Conservation (phyloP, 2,113 vertebrate species). For the Caloenas nicobarica region DNA sequence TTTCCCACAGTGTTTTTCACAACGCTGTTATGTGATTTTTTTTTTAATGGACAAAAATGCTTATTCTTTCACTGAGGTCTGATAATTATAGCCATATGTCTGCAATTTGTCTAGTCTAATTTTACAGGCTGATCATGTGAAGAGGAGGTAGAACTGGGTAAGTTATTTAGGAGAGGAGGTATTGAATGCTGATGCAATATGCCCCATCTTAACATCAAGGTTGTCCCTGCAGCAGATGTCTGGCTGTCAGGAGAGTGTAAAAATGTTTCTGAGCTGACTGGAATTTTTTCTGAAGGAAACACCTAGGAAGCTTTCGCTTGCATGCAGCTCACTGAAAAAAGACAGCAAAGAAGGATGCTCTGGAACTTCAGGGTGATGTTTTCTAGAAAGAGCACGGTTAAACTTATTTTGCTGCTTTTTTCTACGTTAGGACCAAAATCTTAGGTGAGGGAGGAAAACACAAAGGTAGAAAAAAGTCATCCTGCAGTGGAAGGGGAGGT, state of each 20-base stretch:
- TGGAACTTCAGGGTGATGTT: not conserved
- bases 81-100: not conserved
- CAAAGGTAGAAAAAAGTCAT: not conserved
- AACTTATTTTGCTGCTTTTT: not conserved
- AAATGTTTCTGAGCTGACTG: not conserved
- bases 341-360: not conserved
- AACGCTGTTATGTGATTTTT: not conserved
- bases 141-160: not conserved
- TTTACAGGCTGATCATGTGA: not conserved
- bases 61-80: not conserved
- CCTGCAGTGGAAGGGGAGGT: not conserved
- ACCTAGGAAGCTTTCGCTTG: not conserved
- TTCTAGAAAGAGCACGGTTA: not conserved
- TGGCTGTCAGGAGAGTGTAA: not conserved
- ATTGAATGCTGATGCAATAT: not conserved
- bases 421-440: not conserved
- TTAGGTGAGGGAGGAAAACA: not conserved
- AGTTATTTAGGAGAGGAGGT: not conserved
- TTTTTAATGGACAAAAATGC: not conserved
- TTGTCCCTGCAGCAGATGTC: not conserved
- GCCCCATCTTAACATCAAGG: not conserved
- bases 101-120: not conserved
- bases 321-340: not conserved
- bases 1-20: not conserved
- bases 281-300: not conserved